Percentiles rank a stretch among this genome's conserved stretches.
These are phyloP conservation scores for Shargacucullia verbasci DNA, from an alignment of 2,888 invertebrate genomes.

Conservation along the genomic window DNA sequence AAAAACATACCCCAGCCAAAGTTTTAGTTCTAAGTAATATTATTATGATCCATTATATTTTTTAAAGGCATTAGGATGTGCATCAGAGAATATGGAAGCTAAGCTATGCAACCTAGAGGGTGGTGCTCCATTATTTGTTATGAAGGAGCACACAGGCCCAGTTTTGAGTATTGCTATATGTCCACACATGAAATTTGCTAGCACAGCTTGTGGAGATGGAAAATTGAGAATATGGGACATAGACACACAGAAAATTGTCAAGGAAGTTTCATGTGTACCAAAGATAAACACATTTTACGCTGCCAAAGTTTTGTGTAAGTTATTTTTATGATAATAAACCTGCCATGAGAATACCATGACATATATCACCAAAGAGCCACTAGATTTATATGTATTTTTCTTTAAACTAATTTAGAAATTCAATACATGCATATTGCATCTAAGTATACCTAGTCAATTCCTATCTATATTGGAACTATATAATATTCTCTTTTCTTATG, in stretches of 20 bases:
- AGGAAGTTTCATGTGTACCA: constrained; percentile 91
- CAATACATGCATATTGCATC: too few relatives aligned
- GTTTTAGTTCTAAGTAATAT: constrained; percentile 1
- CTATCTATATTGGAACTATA: too few relatives aligned
- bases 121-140: constrained; percentile 83
- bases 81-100: constrained; percentile 92
- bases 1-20: too few relatives aligned
- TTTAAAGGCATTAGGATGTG: constrained; percentile 91
- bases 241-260: constrained; percentile 89
- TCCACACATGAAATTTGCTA: constrained; percentile 90
- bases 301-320: constrained; percentile 91
- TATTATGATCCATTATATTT: background rate
- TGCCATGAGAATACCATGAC: too few relatives aligned
- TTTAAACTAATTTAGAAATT: too few relatives aligned
- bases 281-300: constrained; percentile 94
- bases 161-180: constrained; percentile 90
- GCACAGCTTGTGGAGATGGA: constrained; percentile 94
- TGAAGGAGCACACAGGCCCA: constrained; percentile 90
- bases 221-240: constrained; percentile 95
- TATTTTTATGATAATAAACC: background rate
- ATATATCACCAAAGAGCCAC: too few relatives aligned
- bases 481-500: too few relatives aligned
- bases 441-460: too few relatives aligned
- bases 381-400: too few relatives aligned
- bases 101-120: constrained; percentile 88